Conservation (phyloP, 2,797 vertebrate species). For the Nothura maculosa region DNA sequence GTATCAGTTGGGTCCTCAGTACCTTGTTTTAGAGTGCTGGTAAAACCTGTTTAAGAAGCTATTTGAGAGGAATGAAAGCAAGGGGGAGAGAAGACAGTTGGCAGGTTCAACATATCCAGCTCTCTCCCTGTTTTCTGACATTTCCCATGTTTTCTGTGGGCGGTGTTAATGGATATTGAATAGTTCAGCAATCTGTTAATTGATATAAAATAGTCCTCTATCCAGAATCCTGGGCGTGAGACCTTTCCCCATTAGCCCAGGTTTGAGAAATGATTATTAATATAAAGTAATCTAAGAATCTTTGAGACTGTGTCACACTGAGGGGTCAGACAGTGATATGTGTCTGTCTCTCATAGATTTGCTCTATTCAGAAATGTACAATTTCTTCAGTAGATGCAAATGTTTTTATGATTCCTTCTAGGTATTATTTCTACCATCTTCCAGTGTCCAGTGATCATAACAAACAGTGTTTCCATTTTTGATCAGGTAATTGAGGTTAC, state of each 20-base stretch:
- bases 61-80: background rate
- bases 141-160: background rate
- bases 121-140: background rate
- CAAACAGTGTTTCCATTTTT: background rate
- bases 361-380: background rate
- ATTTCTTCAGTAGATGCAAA: background rate
- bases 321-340: too few relatives aligned
- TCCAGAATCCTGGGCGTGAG: background rate
- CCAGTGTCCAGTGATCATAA: background rate
- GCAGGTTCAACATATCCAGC: background rate
- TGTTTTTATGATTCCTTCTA: background rate
- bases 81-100: background rate
- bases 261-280: too few relatives aligned
- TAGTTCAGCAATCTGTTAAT: background rate
- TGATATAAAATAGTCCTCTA: background rate
- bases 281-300: background rate
- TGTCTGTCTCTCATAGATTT: too few relatives aligned
- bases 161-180: background rate
- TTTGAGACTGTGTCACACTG: background rate
- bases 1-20: background rate
- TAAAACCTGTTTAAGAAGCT: background rate
- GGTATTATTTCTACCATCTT: background rate
- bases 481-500: background rate
- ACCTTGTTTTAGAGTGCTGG: background rate
- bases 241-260: background rate